Percentiles rank a stretch among this genome's conserved stretches.
Conservation (phyloP, 2,888 invertebrate species). For the Callyntrura sp. region DNA sequence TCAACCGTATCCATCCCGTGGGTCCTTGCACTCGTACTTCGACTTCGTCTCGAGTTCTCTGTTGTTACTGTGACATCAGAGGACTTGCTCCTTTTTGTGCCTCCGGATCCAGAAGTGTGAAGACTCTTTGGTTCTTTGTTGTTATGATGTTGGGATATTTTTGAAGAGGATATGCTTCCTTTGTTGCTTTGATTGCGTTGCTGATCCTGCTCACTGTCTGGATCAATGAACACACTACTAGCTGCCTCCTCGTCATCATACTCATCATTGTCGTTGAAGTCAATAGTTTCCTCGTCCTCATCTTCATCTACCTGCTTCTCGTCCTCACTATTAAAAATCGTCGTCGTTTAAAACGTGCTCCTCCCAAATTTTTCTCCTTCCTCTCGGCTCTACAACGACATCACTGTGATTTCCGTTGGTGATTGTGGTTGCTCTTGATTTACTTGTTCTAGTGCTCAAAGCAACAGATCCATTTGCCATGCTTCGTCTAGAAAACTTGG, state of each 20-base stretch:
- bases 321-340: slow-evolving; percentile 65
- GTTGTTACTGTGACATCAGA: slow-evolving; percentile 38
- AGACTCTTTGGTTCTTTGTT: slow-evolving; percentile 63
- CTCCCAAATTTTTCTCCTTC: slow-evolving; percentile 55
- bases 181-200: neutral
- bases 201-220: slow-evolving; percentile 53
- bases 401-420: slow-evolving; percentile 42
- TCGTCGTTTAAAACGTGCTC: slow-evolving; percentile 61
- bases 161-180: slow-evolving; percentile 29
- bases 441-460: slow-evolving; percentile 36
- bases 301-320: slow-evolving; percentile 77
- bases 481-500: slow-evolving; percentile 58
- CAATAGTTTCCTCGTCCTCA: slow-evolving; percentile 80
- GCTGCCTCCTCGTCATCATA: slow-evolving; percentile 75
- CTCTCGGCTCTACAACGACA: neutral
- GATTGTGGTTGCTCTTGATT: slow-evolving; percentile 38
- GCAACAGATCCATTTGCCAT: slow-evolving; percentile 53
- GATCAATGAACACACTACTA: slow-evolving; percentile 76
- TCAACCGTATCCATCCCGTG: slow-evolving; percentile 61
- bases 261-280: slow-evolving; percentile 81
- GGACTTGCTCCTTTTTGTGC: slow-evolving; percentile 58
- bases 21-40: slow-evolving; percentile 38
- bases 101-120: slow-evolving; percentile 32
- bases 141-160: slow-evolving; percentile 8
- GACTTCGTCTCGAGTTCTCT: slow-evolving; percentile 48